A percentile compares a stretch with the other conserved stretches of the same genome.
Conservation (phyloP, 2,888 invertebrate genomes). For the Phyllotreta cruciferae region DNA sequence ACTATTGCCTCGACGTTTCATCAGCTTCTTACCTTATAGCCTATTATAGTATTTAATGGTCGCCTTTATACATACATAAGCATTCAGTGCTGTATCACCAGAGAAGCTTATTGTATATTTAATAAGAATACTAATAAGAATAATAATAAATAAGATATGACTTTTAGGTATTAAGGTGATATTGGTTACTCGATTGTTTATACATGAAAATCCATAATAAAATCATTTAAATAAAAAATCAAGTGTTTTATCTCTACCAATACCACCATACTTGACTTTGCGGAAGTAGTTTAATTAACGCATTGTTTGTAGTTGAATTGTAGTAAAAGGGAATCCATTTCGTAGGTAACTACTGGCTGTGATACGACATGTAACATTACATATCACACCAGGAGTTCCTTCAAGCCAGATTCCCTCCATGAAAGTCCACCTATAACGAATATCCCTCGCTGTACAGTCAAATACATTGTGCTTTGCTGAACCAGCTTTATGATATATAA, state of each 20-base stretch:
- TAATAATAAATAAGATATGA: constrained; percentile 44
- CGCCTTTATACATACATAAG: constrained; percentile 45
- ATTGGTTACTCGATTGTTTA: constrained; percentile 52
- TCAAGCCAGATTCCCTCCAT: constrained; percentile 58
- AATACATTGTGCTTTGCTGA: constrained; percentile 62
- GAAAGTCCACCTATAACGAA: neutral
- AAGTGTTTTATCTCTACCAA: too few species aligned
- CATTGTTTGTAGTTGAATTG: neutral
- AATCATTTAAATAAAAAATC: constrained; percentile 38
- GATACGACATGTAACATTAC: constrained; percentile 57
- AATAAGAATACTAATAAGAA: constrained; percentile 19
- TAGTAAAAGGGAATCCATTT: constrained; percentile 54
- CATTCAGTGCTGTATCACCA: constrained; percentile 52
- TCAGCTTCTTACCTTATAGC: constrained; percentile 25
- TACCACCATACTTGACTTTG: too few species aligned
- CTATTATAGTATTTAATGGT: constrained; percentile 35
- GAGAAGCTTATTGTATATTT: constrained; percentile 53
- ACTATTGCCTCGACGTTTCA: neutral
- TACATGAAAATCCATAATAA: constrained; percentile 51
- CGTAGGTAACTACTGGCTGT: constrained; percentile 63
- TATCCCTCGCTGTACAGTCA: constrained; percentile 52
- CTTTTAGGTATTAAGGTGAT: constrained; percentile 36
- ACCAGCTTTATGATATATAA: constrained; percentile 61
- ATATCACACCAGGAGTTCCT: constrained; percentile 63
- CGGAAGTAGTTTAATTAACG: neutral